A percentile compares a stretch with the other conserved stretches of the same genome.
These are phyloP conservation scores for Parnassius glacialis DNA, from an alignment of 2,888 invertebrate species.

Conservation along the genomic window DNA sequence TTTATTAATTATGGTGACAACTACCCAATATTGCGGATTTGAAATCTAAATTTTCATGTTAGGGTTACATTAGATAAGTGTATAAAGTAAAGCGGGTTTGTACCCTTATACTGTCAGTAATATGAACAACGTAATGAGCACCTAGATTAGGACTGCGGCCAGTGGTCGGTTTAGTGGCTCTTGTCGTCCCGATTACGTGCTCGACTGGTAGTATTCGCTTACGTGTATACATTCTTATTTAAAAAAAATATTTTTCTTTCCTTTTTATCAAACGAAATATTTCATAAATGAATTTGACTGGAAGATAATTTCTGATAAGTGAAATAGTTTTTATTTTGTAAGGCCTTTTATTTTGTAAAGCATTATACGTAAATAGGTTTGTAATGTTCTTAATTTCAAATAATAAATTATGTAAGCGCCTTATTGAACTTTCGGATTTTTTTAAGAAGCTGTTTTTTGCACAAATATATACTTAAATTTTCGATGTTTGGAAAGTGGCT, in stretches of 20 bases:
- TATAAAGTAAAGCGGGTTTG: conserved; percentile 17
- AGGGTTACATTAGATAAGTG: conserved; percentile 15
- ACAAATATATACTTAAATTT: too few relatives aligned
- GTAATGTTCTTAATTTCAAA: not conserved
- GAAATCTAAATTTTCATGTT: conserved; percentile 7
- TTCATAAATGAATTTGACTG: too few relatives aligned
- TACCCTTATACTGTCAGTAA: conserved; percentile 11
- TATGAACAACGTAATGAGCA: conserved; percentile 17
- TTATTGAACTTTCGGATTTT: too few relatives aligned
- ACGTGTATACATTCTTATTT: too few relatives aligned
- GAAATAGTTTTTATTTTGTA: not conserved
- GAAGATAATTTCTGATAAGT: too few relatives aligned
- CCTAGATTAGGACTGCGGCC: conserved; percentile 27
- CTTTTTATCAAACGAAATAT: too few relatives aligned
- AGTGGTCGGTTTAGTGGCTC: conserved; percentile 21
- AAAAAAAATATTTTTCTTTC: too few relatives aligned
- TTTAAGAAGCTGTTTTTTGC: too few relatives aligned
- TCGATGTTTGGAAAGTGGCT: too few relatives aligned
- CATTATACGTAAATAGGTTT: not conserved
- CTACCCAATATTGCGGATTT: not conserved
- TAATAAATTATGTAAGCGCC: too few relatives aligned
- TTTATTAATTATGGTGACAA: too few relatives aligned
- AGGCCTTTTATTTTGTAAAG: not conserved
- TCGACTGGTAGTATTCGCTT: conserved; percentile 16
- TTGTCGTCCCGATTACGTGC: conserved; percentile 22